phyloP scores from a whole-genome alignment of 2,797 vertebrate genomes.

The Zalophus californianus region DNA sequence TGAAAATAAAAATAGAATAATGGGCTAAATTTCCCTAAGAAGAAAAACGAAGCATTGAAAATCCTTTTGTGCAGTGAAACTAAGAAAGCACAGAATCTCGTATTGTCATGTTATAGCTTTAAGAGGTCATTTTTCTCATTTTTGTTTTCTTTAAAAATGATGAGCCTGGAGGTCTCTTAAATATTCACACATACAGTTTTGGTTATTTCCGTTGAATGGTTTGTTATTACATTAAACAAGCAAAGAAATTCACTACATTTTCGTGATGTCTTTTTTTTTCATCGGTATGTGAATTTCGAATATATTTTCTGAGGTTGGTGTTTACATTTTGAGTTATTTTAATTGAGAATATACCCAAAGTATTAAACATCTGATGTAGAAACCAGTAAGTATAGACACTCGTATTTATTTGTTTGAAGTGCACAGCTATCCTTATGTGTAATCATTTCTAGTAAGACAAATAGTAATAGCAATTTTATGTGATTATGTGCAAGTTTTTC shows the following conservation, averaged over 20 bases:
- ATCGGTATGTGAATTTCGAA: slow-evolving; percentile 23
- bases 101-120: background rate
- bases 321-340: slow-evolving; percentile 69
- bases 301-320: slow-evolving; percentile 15
- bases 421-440: background rate
- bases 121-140: slow-evolving; percentile 7
- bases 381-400: background rate
- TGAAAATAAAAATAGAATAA: slow-evolving; percentile 55
- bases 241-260: slow-evolving; percentile 47
- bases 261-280: background rate
- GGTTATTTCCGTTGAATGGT: slow-evolving; percentile 26
- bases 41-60: slow-evolving; percentile 51
- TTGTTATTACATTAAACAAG: slow-evolving; percentile 59
- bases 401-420: slow-evolving; percentile 45
- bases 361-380: slow-evolving; percentile 29
- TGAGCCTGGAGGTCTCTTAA: background rate
- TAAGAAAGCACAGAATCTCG: background rate
- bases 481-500: slow-evolving; percentile 49
- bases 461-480: slow-evolving; percentile 60
- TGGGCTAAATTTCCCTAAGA: slow-evolving; percentile 32
- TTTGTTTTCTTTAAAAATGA: slow-evolving; percentile 43
- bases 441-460: slow-evolving; percentile 60
- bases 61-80: slow-evolving; percentile 12
- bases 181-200: background rate
- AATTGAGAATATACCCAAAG: slow-evolving; percentile 36